These are phyloP conservation scores for Kryptolebias ocellatus DNA, from an alignment of 2,797 vertebrate genomes.

Conservation along the genomic window DNA sequence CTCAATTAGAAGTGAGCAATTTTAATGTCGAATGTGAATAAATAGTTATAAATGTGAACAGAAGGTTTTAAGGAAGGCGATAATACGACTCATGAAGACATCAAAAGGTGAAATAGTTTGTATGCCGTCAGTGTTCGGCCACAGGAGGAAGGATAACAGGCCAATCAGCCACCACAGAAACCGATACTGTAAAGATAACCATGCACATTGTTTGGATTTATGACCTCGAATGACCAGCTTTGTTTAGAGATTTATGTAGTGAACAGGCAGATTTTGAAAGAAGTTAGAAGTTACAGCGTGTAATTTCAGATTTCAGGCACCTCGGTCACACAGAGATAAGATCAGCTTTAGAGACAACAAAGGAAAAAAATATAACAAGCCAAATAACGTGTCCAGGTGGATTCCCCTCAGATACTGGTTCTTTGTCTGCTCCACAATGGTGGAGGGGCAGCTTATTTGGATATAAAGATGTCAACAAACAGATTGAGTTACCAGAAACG, in stretches of 20 bases:
- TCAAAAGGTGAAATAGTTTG: neutral
- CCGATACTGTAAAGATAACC: neutral
- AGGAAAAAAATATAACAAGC: constrained; percentile 18
- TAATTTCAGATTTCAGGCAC: constrained; percentile 8
- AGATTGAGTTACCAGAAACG: constrained; percentile 57
- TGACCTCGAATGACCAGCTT: neutral
- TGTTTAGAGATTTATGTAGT: neutral
- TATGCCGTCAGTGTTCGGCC: neutral
- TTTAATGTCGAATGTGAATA: no score
- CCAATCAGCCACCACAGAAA: neutral
- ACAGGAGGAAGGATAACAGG: neutral
- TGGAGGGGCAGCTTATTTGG: constrained; percentile 39
- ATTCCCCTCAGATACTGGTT: constrained; percentile 22
- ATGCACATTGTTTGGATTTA: neutral
- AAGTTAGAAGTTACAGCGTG: neutral
- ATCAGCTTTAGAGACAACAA: constrained; percentile 21
- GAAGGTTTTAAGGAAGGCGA: neutral
- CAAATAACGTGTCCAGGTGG: neutral
- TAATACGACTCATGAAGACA: neutral
- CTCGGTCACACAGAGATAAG: neutral
- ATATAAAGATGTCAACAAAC: constrained; percentile 51
- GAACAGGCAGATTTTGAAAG: neutral
- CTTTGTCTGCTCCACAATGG: constrained; percentile 46
- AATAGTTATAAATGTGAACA: neutral
- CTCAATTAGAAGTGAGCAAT: no score